Percentiles rank a stretch among this genome's conserved stretches.
These are phyloP conservation scores for Acanthiza pusilla DNA, from an alignment of 2,797 vertebrate genomes.

Conservation along the genomic window DNA sequence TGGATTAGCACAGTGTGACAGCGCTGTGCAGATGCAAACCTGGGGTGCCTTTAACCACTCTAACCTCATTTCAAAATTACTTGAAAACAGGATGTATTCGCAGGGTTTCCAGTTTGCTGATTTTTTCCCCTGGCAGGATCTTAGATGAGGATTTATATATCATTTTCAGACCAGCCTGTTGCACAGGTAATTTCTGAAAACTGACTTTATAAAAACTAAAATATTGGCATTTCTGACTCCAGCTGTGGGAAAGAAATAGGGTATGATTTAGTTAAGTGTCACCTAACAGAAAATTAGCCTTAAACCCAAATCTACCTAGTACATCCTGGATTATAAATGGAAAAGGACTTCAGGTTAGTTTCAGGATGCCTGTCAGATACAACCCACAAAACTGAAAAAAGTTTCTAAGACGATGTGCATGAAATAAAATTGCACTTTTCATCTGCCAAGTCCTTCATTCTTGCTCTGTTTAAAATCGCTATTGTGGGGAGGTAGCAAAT, in stretches of 20 bases:
- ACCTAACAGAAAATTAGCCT: neutral
- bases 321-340: neutral
- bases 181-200: neutral
- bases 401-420: neutral
- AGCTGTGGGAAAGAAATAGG: neutral
- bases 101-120: neutral
- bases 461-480: neutral
- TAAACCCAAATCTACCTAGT: neutral
- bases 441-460: neutral
- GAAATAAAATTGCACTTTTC: neutral
- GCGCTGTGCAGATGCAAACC: neutral
- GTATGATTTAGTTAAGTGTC: neutral
- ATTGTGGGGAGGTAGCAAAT: neutral
- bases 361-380: neutral
- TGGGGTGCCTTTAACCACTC: neutral
- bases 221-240: neutral
- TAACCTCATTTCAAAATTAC: neutral
- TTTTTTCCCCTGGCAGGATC: neutral
- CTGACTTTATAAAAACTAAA: neutral
- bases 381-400: neutral
- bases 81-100: neutral
- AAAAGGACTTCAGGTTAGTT: neutral
- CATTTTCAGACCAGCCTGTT: neutral
- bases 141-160: neutral
- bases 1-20: neutral